Base-by-base conservation (phyloP, 2,113 vertebrate species). In the Forbesichthys agassizii region DNA sequence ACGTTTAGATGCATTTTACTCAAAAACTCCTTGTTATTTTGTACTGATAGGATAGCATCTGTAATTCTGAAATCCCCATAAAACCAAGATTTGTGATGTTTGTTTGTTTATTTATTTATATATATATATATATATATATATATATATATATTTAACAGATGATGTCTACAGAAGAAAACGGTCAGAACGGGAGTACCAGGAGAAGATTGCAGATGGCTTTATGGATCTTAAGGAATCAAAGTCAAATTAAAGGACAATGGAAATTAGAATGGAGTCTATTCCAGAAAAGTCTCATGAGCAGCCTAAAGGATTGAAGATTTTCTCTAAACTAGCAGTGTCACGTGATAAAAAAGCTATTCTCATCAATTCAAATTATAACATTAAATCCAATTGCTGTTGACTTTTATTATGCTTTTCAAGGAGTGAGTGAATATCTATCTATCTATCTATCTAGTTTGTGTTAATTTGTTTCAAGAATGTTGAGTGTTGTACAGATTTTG, bases 141-240 rank as follows among this genome's bases (percentile, higher is more conserved):
- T 20, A 20, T 20, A 20, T 20, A 73, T 42, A 20, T 11, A 13
- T 33, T 18, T 33, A 13, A 61, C 90, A 99, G 98, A 99, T 91
- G 98, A 99, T 33, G 98, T 99, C 83, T 99, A 98, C 91, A 90
- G 98, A 68, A 95, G 97, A 89, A 98, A 98, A 79, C 88, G 48
- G 14, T 95, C 96, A 11, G 96, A 99, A 69, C 93, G 96, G 66
- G 86, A 84, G 52, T 93, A 96, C 11, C 83, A 96, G 82, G 85
- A 74, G 64, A 95, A 86, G 73, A 83, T 94, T 66, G 75, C 91
- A 57, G 90, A 92, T 61, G 88, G 79, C 60, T 20, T 86, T 83
- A 75, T 83, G 11, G 80, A 73, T 69, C 68, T 69, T 59, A 61
- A 47, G 3, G 83, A 90, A 13, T 71, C 80, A 54, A 70, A 84